Evolutionary conservation across 92 coral and sea anemone genomes (phyloP).

Genomic region (Umimayanthus chanpuru): DNA sequence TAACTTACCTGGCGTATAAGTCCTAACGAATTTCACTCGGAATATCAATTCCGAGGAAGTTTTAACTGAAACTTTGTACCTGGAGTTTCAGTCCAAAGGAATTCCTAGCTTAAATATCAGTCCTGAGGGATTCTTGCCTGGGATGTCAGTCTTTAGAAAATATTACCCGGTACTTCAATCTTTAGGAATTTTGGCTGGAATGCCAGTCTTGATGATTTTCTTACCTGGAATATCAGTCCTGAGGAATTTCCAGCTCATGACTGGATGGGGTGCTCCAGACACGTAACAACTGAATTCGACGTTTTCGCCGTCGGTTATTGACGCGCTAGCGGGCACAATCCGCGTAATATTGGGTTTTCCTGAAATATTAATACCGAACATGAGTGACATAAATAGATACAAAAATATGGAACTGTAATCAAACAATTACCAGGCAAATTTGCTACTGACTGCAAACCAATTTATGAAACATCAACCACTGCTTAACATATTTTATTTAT

Average conservation of each 20-base stretch:
- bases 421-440: background rate
- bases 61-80: background rate
- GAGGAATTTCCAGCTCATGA: conserved; percentile 55
- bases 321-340: conserved; percentile 52
- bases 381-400: background rate
- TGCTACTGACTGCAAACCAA: background rate
- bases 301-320: conserved; percentile 64
- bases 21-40: background rate
- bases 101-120: conserved; percentile 8
- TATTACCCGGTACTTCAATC: background rate
- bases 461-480: no score
- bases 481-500: no score
- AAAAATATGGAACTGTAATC: background rate
- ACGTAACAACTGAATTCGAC: conserved; percentile 63
- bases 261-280: conserved; percentile 62
- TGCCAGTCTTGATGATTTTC: background rate
- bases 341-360: conserved; percentile 55
- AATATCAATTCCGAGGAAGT: background rate
- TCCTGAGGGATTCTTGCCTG: background rate
- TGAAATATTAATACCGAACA: conserved; percentile 4
- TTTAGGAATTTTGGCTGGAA: background rate
- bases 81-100: conserved; percentile 42
- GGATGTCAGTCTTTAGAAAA: conserved; percentile 50
- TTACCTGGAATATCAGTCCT: conserved; percentile 43
- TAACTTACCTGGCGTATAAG: background rate